Evolutionary conservation across 1,140 invertebrate species (phyloP).

Genomic region (Rhagoletis zephyria): DNA sequence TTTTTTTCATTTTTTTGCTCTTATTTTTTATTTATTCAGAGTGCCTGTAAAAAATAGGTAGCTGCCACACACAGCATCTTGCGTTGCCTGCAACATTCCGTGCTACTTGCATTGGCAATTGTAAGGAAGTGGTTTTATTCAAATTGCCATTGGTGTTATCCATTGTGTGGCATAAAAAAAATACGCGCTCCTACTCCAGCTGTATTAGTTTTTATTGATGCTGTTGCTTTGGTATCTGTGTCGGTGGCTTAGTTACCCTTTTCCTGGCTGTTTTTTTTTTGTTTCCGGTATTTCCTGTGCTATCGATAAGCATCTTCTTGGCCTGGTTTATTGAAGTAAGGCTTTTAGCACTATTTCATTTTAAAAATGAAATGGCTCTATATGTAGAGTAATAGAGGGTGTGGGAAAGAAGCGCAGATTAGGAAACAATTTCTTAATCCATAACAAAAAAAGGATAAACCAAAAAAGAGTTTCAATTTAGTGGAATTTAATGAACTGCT

Average conservation of each 20-base stretch:
- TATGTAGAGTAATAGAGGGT: too few species aligned
- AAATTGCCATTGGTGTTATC: slow-evolving; percentile 37
- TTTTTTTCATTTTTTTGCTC: neutral
- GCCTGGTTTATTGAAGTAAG: too few species aligned
- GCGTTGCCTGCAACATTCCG: neutral
- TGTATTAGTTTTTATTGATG: neutral
- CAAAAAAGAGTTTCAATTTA: too few species aligned
- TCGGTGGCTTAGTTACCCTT: neutral
- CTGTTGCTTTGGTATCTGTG: neutral
- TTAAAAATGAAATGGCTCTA: too few species aligned
- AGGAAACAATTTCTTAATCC: too few species aligned
- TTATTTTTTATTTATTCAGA: neutral
- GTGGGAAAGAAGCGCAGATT: too few species aligned
- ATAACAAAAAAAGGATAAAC: too few species aligned
- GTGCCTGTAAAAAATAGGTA: neutral
- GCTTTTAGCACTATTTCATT: too few species aligned
- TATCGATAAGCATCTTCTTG: neutral
- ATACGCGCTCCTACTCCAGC: neutral
- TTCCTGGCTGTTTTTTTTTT: neutral
- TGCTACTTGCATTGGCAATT: neutral
- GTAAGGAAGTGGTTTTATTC: slow-evolving; percentile 40
- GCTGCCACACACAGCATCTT: slow-evolving; percentile 25
- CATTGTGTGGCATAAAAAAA: slow-evolving; percentile 3
- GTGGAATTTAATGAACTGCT: too few species aligned
- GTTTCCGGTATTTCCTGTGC: neutral